A percentile compares a stretch with the other conserved stretches of the same genome.
Conservation (phyloP, 2,888 invertebrate genomes). For the Drosophila lacicola region DNA sequence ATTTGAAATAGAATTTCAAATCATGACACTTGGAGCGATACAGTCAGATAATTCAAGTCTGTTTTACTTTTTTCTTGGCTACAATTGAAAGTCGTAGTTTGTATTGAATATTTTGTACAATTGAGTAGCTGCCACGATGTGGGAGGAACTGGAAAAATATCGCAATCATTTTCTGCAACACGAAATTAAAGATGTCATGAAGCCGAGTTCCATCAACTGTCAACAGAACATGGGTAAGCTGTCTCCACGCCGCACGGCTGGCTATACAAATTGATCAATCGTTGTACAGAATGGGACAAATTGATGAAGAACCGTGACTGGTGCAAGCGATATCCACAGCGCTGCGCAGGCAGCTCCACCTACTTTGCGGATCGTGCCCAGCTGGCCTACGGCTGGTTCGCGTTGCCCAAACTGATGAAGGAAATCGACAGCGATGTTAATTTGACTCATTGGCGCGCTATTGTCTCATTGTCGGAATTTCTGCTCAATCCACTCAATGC, state of each 20-base stretch:
- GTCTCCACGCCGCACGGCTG: no score
- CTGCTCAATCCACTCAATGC: conserved; percentile 76
- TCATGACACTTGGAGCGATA: not conserved
- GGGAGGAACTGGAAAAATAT: conserved; percentile 74
- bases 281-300: conserved; percentile 40
- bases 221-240: conserved; percentile 46
- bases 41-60: not conserved
- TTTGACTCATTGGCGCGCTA: conserved; percentile 70
- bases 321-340: conserved; percentile 28
- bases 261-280: not conserved
- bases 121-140: conserved; percentile 64
- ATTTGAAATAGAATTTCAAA: conserved; percentile 24
- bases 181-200: conserved; percentile 57
- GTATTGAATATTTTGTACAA: not conserved
- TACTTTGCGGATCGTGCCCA: conserved; percentile 72
- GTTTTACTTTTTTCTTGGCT: not conserved
- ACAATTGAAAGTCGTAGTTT: not conserved
- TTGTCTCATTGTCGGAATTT: conserved; percentile 76
- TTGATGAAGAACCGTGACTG: conserved; percentile 35
- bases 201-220: conserved; percentile 55
- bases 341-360: conserved; percentile 50
- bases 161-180: conserved; percentile 78
- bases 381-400: conserved; percentile 77
- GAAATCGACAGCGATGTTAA: conserved; percentile 72
- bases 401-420: conserved; percentile 76